phyloP scores from a whole-genome alignment of 2,113 vertebrate species.

The Daphoenositta chrysoptera region DNA sequence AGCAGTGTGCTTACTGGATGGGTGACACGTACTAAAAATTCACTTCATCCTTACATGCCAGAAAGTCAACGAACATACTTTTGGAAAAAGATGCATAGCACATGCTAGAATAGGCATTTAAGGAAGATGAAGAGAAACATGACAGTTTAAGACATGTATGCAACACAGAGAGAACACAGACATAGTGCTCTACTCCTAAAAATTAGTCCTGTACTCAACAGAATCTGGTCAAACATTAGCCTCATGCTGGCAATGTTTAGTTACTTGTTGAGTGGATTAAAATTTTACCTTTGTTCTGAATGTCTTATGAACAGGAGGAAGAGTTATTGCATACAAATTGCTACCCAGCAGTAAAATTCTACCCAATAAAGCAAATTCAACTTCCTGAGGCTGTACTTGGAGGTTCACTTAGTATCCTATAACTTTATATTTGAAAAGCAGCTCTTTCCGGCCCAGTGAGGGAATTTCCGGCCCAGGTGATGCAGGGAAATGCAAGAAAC shows the following conservation, averaged over 20 bases:
- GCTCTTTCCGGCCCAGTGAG: neutral
- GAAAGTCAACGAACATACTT: neutral
- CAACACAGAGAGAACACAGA: neutral
- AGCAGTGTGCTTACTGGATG: neutral
- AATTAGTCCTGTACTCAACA: neutral
- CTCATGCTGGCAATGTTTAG: neutral
- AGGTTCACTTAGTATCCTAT: neutral
- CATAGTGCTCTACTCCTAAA: neutral
- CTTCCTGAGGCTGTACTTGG: neutral
- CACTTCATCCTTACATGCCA: neutral
- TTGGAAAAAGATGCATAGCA: neutral
- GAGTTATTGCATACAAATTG: neutral
- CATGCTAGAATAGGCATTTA: neutral
- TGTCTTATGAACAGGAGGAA: neutral
- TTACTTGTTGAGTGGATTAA: neutral
- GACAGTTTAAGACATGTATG: rapidly evolving
- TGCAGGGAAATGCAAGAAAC: neutral
- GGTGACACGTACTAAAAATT: neutral
- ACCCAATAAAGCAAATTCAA: neutral
- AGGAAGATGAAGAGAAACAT: neutral
- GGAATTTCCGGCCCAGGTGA: neutral
- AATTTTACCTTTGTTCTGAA: neutral
- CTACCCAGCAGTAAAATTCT: neutral
- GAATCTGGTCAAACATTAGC: neutral
- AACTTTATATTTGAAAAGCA: neutral